These are phyloP conservation scores for Hyla sarda DNA, from an alignment of 2,113 vertebrate genomes.

Conservation along the genomic window DNA sequence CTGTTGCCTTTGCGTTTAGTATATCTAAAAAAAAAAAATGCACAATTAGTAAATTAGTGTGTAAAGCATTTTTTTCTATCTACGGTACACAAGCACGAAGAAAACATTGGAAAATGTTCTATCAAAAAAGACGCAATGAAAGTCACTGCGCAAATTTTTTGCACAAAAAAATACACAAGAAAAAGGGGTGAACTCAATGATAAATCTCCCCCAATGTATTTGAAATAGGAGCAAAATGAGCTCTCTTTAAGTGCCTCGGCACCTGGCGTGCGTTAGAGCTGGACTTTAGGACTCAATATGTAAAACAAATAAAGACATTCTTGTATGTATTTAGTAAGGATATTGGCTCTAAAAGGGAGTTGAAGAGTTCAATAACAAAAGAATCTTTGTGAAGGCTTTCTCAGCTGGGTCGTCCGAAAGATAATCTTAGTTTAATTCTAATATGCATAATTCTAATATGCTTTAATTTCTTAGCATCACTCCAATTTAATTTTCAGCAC, in stretches of 20 bases:
- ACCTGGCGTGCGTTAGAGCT: neutral
- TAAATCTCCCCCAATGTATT: no score
- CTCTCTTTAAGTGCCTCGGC: neutral
- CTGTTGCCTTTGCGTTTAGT: no score
- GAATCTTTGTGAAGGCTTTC: constrained; percentile 18
- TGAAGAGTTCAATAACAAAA: constrained; percentile 55
- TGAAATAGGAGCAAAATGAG: no score
- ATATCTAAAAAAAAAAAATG: no score
- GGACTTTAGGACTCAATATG: neutral
- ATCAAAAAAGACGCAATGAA: no score
- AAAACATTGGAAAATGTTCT: no score
- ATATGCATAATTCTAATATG: neutral
- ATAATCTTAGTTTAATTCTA: constrained; percentile 36
- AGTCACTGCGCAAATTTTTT: no score
- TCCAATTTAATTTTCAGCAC: neutral
- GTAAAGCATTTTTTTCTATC: no score
- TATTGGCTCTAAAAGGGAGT: constrained; percentile 36
- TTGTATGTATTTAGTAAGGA: constrained; percentile 43
- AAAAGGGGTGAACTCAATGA: no score
- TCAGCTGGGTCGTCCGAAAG: neutral
- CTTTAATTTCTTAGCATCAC: neutral
- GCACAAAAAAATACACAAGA: no score
- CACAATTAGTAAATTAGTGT: no score
- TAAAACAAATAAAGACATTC: constrained; percentile 19
- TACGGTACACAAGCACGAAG: no score